phyloP scores from a whole-genome alignment of 2,113 vertebrate species.

The Dromiciops gliroides region DNA sequence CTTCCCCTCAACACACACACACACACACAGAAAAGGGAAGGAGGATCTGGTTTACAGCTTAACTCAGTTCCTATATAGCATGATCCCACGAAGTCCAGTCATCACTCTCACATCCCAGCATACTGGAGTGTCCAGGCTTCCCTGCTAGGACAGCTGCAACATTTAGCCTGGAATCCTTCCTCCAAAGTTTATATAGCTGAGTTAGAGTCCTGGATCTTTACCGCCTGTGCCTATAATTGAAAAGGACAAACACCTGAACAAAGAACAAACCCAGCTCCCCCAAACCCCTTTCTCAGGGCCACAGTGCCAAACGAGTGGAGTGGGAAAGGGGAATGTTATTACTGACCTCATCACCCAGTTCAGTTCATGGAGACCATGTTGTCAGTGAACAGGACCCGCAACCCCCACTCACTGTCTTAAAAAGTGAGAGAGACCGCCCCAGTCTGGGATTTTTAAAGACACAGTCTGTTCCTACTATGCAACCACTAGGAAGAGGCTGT shows the following conservation, averaged over 20 bases:
- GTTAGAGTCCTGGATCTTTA: neutral
- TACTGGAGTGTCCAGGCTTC: neutral
- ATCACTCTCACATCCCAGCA: neutral
- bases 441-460: neutral
- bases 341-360: neutral
- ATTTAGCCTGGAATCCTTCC: neutral
- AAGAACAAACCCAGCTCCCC: neutral
- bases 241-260: neutral
- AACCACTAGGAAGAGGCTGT: neutral
- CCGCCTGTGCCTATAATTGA: neutral
- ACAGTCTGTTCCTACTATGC: neutral
- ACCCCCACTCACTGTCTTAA: neutral
- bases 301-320: neutral
- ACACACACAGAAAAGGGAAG: neutral
- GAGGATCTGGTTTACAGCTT: neutral
- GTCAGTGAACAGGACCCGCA: neutral
- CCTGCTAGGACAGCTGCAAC: neutral
- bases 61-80: neutral
- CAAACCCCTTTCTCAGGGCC: neutral
- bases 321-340: neutral
- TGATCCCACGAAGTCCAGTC: neutral
- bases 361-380: neutral
- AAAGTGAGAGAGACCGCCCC: neutral
- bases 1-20: neutral
- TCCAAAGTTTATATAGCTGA: neutral